Evolutionary conservation across 2,888 invertebrate species (phyloP).

Genomic region (Dascillus cervinus): DNA sequence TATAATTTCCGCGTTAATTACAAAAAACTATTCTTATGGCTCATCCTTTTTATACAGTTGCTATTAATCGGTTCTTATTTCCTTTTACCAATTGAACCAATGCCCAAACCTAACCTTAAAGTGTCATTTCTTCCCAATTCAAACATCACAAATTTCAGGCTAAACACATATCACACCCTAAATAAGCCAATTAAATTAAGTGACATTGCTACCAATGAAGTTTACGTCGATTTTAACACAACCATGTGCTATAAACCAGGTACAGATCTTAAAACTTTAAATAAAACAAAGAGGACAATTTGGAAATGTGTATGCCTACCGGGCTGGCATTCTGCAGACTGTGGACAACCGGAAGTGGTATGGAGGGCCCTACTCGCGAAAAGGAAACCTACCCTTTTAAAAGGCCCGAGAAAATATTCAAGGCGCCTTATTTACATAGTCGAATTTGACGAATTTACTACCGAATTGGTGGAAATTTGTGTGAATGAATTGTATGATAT

Average conservation of each 20-base stretch:
- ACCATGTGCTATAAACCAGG: slow-evolving; percentile 40
- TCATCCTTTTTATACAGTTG: slow-evolving; percentile 35
- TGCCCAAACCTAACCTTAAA: slow-evolving; percentile 6
- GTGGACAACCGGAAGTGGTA: slow-evolving; percentile 59
- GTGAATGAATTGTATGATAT: slow-evolving; percentile 52
- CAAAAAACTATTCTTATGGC: slow-evolving; percentile 36
- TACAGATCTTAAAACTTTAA: slow-evolving; percentile 39
- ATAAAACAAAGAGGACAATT: slow-evolving; percentile 30
- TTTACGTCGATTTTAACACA: slow-evolving; percentile 39
- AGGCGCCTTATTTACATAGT: slow-evolving; percentile 52
- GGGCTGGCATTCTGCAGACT: slow-evolving; percentile 60
- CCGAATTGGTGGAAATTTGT: slow-evolving; percentile 52
- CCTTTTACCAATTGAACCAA: slow-evolving; percentile 26
- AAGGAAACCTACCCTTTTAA: slow-evolving; percentile 42
- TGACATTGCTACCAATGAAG: slow-evolving; percentile 24
- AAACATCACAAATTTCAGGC: slow-evolving; percentile 10
- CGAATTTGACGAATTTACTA: slow-evolving; percentile 46
- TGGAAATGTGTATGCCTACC: slow-evolving; percentile 49
- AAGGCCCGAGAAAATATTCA: slow-evolving; percentile 40
- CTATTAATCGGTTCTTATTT: slow-evolving; percentile 35
- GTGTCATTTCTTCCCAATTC: slow-evolving; percentile 15
- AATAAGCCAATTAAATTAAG: slow-evolving; percentile 25
- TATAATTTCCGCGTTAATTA: slow-evolving; percentile 29
- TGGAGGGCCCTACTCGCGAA: slow-evolving; percentile 57
- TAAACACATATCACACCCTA: slow-evolving; percentile 32